Evolutionary conservation across 2,797 vertebrate genomes (phyloP).

Genomic region (Sciurus carolinensis): DNA sequence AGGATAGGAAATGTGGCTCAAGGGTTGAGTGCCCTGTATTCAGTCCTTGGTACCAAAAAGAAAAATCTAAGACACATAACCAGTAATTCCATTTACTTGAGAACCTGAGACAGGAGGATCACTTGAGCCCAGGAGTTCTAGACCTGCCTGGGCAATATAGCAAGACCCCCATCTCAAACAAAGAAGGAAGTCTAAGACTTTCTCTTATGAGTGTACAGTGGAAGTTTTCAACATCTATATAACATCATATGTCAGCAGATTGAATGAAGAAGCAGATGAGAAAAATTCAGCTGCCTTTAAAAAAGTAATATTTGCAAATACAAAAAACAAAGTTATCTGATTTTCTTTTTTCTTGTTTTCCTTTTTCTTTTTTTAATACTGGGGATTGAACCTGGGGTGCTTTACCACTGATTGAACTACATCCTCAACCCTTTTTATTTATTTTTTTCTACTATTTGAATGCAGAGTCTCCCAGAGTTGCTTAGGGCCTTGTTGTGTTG

Average conservation of each 20-base stretch:
- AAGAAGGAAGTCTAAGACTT: background rate
- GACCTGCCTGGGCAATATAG: background rate
- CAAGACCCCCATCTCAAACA: background rate
- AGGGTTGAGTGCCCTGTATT: background rate
- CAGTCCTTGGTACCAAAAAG: background rate
- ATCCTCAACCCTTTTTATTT: no score
- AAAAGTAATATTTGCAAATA: constrained; percentile 1
- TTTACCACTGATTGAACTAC: no score
- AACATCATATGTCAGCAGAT: background rate
- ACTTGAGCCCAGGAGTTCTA: background rate
- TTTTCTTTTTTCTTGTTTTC: background rate
- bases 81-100: background rate
- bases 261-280: constrained; percentile 5
- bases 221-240: constrained; percentile 12
- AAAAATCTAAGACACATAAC: background rate
- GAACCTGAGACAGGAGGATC: background rate
- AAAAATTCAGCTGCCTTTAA: constrained; percentile 24
- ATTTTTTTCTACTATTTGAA: no score
- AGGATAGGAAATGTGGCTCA: background rate
- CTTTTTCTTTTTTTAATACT: no score
- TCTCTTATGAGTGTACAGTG: background rate
- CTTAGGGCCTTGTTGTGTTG: no score
- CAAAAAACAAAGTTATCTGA: background rate
- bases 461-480: no score
- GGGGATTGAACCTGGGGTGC: no score